Conservation (phyloP, 1,140 invertebrate species). For the Dendroctonus valens region DNA sequence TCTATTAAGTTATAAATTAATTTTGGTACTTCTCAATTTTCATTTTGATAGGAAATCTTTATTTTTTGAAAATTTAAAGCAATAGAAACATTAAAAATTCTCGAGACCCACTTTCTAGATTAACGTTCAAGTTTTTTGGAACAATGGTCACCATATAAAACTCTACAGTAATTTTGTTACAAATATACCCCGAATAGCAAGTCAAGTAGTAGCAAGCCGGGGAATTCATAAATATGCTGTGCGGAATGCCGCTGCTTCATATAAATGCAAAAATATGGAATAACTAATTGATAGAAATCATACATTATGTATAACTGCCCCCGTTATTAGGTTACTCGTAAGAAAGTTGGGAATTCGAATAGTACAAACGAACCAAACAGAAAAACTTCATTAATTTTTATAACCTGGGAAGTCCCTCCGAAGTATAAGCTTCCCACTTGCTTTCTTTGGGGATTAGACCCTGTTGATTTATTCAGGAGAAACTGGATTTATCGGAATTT, state of each 20-base stretch:
- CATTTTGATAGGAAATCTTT: no score
- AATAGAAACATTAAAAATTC: no score
- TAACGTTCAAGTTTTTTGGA: no score
- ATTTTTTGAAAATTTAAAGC: no score
- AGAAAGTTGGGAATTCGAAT: conserved; percentile 7
- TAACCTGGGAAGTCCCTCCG: neutral
- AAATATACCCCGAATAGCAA: neutral
- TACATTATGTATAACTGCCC: conserved; percentile 15
- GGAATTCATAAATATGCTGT: conserved; percentile 14
- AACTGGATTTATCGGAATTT: neutral
- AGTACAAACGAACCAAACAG: conserved; percentile 12
- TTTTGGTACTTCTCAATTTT: no score
- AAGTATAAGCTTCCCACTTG: neutral
- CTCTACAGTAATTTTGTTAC: no score
- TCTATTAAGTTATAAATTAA: no score
- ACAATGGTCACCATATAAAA: no score
- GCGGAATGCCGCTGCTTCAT: conserved; percentile 1
- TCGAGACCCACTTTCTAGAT: no score
- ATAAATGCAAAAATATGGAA: conserved; percentile 29
- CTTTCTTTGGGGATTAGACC: neutral
- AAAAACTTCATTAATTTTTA: conserved; percentile 22
- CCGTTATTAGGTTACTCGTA: conserved; percentile 13
- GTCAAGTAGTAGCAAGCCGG: neutral
- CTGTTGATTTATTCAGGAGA: neutral
- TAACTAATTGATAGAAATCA: conserved; percentile 19